A percentile compares a stretch with the other conserved stretches of the same genome.
phyloP scores from a whole-genome alignment of 2,888 invertebrate species.

The Euplagia quadripunctaria region DNA sequence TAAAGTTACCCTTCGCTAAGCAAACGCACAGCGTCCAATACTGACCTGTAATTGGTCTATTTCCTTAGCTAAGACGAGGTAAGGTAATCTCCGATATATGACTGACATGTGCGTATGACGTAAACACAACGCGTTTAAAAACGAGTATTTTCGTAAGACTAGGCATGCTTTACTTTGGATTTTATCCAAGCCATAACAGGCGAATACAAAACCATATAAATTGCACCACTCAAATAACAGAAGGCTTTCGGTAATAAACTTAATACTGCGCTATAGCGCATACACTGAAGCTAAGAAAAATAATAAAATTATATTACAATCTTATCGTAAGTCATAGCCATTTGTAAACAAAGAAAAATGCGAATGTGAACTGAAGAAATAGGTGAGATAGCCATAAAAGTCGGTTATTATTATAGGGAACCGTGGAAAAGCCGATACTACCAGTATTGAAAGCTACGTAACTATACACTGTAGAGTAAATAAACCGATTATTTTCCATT shows the following conservation, averaged over 20 bases:
- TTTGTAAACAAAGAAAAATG: slow-evolving; percentile 47
- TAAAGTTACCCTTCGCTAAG: too few relatives aligned
- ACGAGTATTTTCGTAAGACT: not conserved
- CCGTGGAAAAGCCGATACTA: slow-evolving; percentile 43
- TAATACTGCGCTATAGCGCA: slow-evolving; percentile 12
- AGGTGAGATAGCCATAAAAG: slow-evolving; percentile 58
- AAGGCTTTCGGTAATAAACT: slow-evolving; percentile 10
- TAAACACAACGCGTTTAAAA: not conserved
- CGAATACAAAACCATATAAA: slow-evolving; percentile 7
- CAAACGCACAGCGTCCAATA: too few relatives aligned
- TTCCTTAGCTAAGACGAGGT: too few relatives aligned
- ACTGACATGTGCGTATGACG: too few relatives aligned
- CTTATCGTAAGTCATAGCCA: slow-evolving; percentile 35
- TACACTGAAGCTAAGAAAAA: slow-evolving; percentile 31
- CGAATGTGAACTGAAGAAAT: slow-evolving; percentile 36
- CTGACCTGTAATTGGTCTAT: too few relatives aligned
- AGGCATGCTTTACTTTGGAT: not conserved
- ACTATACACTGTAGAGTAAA: slow-evolving; percentile 27
- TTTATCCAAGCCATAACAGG: not conserved
- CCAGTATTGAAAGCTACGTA: slow-evolving; percentile 40
- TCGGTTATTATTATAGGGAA: slow-evolving; percentile 46
- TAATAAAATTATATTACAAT: slow-evolving; percentile 42
- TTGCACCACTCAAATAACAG: slow-evolving; percentile 9
- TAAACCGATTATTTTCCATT: not conserved
- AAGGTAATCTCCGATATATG: too few relatives aligned